Conservation (phyloP, 2,113 vertebrate species). For the Lamprotornis superbus region DNA sequence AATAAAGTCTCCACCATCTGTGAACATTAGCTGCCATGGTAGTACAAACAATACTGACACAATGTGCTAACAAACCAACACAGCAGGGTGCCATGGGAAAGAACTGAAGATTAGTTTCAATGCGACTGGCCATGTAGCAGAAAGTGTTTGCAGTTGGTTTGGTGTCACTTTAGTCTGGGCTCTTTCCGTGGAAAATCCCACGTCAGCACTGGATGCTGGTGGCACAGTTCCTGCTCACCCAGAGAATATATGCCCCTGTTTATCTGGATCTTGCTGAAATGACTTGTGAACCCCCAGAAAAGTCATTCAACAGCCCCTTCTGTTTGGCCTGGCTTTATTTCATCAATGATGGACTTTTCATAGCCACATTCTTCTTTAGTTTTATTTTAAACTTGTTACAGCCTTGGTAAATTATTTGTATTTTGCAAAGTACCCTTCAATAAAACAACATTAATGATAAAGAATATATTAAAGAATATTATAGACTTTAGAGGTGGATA, state of each 20-base stretch:
- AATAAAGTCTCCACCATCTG: neutral
- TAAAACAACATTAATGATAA: neutral
- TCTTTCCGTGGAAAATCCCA: constrained; percentile 7
- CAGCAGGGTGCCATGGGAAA: constrained; percentile 43
- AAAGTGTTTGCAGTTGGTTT: constrained; percentile 18
- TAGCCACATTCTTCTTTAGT: neutral
- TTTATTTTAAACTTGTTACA: neutral
- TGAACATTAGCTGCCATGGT: neutral
- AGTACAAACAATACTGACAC: constrained; percentile 21
- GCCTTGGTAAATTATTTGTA: neutral
- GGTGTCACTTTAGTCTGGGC: constrained; percentile 1
- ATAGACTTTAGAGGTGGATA: neutral
- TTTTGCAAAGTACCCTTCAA: neutral
- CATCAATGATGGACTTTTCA: neutral
- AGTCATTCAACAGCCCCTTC: neutral
- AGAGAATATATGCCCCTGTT: neutral
- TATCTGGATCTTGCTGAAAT: neutral
- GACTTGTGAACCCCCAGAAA: neutral
- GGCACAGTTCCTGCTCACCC: neutral
- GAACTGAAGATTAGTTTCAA: neutral
- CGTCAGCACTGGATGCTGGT: neutral
- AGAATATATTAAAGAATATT: neutral
- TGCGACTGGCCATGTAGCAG: neutral
- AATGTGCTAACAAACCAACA: constrained; percentile 37
- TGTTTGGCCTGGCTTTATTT: neutral